Base-by-base conservation (phyloP, 2,797 vertebrate species). In the Notolepis coatsorum region DNA sequence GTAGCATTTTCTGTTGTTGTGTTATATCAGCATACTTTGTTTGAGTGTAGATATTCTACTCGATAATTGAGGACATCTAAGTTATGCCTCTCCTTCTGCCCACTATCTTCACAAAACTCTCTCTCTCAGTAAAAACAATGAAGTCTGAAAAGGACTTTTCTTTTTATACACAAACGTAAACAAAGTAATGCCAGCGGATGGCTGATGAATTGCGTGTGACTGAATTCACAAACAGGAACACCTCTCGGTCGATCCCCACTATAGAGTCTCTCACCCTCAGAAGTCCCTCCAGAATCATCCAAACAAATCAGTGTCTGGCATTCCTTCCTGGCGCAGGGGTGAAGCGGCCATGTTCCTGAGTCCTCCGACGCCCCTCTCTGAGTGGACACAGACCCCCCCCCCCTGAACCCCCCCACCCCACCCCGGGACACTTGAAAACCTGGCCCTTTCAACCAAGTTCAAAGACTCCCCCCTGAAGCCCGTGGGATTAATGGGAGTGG, bases 41-140 rank as follows among this genome's bases (percentile, higher is more conserved):
- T 0, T 38, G 35, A 73, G 61, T 28, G 51, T 67, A 73, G 53
- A 27, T 61, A 30, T 58, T 72, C 47, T 61, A 54, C 62, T 79
- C 38, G 42, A 77, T 79, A 68, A 71, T 82, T 80, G 60, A 68
- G 45, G 18, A 39, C 10, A 45, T 56, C 38, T 69, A n/a, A 1
- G 41, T 47, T 39, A 12, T 4, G 38, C 27, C 20, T 54, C 35
- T 30, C 67, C 9, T 20, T 12, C 12, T 23, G 4, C 20, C 17
- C 4, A 20, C 1, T 8, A 21, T 1, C 7, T 9, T 21, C 4
- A 8, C 8, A 23, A 0, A 10, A 21, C 15, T 3, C 18, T 43
- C 18, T 43, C 7, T 3, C 18, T 43, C 9, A 15, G 7, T 2
- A 3, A 4, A n/a, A 15, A n/a, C n/a, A 41, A 7, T 7, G 5